These are phyloP conservation scores for Dolichopus griseipennis DNA, from an alignment of 2,888 invertebrate genomes.

Conservation along the genomic window DNA sequence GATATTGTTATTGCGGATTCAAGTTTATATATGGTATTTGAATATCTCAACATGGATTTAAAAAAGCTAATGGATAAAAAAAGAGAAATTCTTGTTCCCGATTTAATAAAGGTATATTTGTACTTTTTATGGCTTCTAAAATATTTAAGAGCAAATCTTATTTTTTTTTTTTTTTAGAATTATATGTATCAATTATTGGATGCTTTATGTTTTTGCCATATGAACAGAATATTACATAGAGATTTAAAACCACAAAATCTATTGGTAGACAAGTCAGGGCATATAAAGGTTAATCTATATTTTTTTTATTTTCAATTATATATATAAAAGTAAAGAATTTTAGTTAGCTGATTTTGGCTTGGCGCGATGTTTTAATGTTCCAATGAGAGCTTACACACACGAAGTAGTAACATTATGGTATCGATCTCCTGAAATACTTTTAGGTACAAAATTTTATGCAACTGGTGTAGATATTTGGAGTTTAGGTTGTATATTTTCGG, in stretches of 20 bases:
- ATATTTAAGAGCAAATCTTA: not conserved
- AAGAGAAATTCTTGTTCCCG: constrained; percentile 52
- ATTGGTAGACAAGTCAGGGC: constrained; percentile 74
- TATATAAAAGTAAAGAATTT: not conserved
- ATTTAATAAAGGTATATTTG: constrained; percentile 56
- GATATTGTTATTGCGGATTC: constrained; percentile 81
- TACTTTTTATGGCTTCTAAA: constrained; percentile 8
- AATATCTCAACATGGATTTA: constrained; percentile 86
- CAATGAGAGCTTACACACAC: constrained; percentile 89
- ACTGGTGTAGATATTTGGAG: constrained; percentile 95
- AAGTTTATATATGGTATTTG: constrained; percentile 88
- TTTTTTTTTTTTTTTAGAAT: constrained; percentile 47
- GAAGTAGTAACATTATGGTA: constrained; percentile 97
- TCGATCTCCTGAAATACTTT: constrained; percentile 87
- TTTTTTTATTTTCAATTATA: not conserved
- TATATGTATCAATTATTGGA: constrained; percentile 80
- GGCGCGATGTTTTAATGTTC: constrained; percentile 84
- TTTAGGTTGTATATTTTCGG: constrained; percentile 89
- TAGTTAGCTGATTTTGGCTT: constrained; percentile 86
- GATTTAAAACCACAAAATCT: constrained; percentile 96
- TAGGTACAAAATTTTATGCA: constrained; percentile 84
- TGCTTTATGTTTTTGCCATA: constrained; percentile 85
- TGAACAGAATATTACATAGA: constrained; percentile 78
- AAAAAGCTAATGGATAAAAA: constrained; percentile 76
- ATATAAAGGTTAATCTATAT: constrained; percentile 55